Conservation (phyloP, 2,113 vertebrate genomes). For the Pseudolaguvia tuberculata region DNA sequence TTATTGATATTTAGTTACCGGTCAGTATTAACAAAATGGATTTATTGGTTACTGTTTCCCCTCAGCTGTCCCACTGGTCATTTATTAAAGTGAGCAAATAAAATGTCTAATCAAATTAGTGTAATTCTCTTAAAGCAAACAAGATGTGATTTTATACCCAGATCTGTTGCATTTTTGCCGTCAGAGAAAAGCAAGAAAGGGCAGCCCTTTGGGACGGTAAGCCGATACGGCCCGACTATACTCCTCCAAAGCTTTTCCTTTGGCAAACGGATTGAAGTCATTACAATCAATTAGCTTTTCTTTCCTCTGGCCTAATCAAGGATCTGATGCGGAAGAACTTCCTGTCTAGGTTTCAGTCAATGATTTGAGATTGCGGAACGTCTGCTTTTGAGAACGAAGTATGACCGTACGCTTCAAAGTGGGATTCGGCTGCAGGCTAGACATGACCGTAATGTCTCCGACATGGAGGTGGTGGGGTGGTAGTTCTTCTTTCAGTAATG, state of each 20-base stretch:
- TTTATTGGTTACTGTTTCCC: background rate
- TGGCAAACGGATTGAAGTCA: slow-evolving; percentile 53
- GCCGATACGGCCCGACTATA: slow-evolving; percentile 19
- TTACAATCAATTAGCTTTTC: slow-evolving; percentile 57
- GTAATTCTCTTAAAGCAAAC: slow-evolving; percentile 15
- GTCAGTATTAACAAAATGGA: background rate
- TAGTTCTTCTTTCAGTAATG: slow-evolving; percentile 2
- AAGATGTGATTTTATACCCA: slow-evolving; percentile 7
- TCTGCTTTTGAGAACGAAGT: slow-evolving; percentile 23
- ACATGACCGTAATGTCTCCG: background rate
- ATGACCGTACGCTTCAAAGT: background rate
- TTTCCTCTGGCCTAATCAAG: slow-evolving; percentile 56
- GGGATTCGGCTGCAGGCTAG: slow-evolving; percentile 8
- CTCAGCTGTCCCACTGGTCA: background rate
- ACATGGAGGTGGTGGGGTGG: background rate
- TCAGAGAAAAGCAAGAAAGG: background rate
- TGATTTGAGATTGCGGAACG: slow-evolving; percentile 46
- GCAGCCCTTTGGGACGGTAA: slow-evolving; percentile 18
- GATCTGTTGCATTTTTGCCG: background rate
- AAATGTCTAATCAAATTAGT: slow-evolving; percentile 22
- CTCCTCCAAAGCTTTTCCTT: slow-evolving; percentile 28
- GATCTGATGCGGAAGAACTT: slow-evolving; percentile 46
- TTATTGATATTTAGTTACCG: background rate
- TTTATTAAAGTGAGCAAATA: slow-evolving; percentile 1
- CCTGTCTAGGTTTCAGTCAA: slow-evolving; percentile 47